These are phyloP conservation scores for Frieseomelitta varia DNA, from an alignment of 1,140 invertebrate genomes.

Conservation along the genomic window DNA sequence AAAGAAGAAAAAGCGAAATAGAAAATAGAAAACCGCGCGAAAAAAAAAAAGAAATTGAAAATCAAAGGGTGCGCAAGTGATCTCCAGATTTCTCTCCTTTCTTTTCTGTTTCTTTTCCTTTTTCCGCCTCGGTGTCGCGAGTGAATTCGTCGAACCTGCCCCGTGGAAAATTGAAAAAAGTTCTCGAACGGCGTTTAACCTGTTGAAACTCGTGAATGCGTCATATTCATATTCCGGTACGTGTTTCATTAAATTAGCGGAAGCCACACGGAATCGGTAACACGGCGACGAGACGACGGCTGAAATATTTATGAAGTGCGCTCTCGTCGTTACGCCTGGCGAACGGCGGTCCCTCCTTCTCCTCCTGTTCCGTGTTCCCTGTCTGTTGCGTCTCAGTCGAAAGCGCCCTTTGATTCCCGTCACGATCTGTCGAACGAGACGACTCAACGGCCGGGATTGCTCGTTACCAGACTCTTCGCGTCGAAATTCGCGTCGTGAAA, in stretches of 20 bases:
- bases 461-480: conserved; percentile 26
- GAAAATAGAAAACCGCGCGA: too few relatives aligned
- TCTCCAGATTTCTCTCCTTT: background rate
- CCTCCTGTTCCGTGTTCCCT: background rate
- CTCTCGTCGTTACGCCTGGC: background rate
- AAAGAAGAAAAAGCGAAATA: background rate
- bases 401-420: conserved; percentile 40
- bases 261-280: background rate
- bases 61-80: background rate
- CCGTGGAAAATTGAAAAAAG: background rate
- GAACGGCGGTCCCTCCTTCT: too few relatives aligned
- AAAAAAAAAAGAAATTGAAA: background rate
- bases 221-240: background rate
- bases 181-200: background rate
- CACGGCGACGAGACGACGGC: background rate
- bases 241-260: conserved; percentile 5
- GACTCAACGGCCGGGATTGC: conserved; percentile 58
- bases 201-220: conserved; percentile 4
- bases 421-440: conserved; percentile 61
- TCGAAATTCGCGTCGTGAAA: conserved; percentile 15
- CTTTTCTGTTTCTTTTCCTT: too few relatives aligned
- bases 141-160: background rate
- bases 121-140: too few relatives aligned
- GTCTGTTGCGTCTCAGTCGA: conserved; percentile 24
- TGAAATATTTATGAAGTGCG: conserved; percentile 37